A percentile compares a stretch with the other conserved stretches of the same genome.
Conservation (phyloP, 2,113 vertebrate species). For the Chinchilla lanigera region DNA sequence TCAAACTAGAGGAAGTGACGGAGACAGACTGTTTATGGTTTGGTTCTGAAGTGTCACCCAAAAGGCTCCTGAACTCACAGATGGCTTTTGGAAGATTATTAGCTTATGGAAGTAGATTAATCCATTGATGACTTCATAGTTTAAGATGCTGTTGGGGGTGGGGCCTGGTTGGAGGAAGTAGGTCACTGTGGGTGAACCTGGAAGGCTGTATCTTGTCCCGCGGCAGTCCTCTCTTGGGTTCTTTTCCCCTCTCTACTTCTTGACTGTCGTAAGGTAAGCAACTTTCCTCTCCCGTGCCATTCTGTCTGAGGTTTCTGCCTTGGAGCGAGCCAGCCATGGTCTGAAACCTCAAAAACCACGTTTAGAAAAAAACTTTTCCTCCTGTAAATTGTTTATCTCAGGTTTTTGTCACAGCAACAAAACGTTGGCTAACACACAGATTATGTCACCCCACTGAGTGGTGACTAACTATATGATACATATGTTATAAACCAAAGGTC, state of each 20-base stretch:
- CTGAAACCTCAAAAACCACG: not conserved
- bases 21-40: not conserved
- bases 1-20: not conserved
- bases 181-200: not conserved
- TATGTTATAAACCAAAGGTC: not conserved
- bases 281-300: not conserved
- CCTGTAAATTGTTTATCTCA: not conserved
- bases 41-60: not conserved
- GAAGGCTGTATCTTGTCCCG: not conserved
- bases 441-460: not conserved
- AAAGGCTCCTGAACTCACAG: not conserved
- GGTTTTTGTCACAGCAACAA: not conserved
- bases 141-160: not conserved
- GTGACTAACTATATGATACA: not conserved
- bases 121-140: not conserved
- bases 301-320: not conserved
- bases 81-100: not conserved
- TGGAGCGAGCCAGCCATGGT: not conserved
- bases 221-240: not conserved
- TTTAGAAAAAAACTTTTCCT: not conserved
- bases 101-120: not conserved
- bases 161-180: not conserved
- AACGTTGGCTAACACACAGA: not conserved
- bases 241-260: not conserved
- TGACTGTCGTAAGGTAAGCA: not conserved